Base-by-base conservation (phyloP, 2,888 invertebrate species). In the Artemia sp. region DNA sequence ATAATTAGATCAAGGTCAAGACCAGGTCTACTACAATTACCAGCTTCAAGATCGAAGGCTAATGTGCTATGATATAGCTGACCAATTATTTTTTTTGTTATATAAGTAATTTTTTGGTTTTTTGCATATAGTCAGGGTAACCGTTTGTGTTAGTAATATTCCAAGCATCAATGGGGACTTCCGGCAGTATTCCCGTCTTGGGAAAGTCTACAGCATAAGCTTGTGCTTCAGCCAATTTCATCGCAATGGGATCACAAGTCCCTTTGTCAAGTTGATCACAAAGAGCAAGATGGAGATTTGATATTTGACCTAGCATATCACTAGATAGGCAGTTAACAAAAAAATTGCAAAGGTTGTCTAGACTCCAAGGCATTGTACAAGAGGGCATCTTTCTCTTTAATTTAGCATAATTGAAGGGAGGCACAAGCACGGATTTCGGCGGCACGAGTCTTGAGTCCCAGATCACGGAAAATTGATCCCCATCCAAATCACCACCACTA, bases 401-500 rank as follows among this genome's bases (percentile, higher is more conserved):
- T 8, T 8, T 51, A 12, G 50, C 68, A 19, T 68, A 68, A 19
- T 68, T 51, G 12, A 68, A 51, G 12, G 68, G 51, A 19, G 68
- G 24, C 12, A n/a, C 11, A 19, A 68, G 12, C 51, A 9, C 8
- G 9, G 14, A 50, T 12, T 19, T 12, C n/a, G 52, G 51, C 12
- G 72, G 72, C 19, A 77, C 74, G 51, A 78, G 72, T 8, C 74
- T 73, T n/a, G 72, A 69, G 69, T 77, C 77, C 76, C 77, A 78
- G 51, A 75, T 74, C 1, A 78, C 77, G 66, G 76, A 76, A 72
- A 76, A 79, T 71, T 76, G 76, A 72, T 79, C 78, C 10, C 78
- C 78, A 71, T 79, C 78, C 71, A 79, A 73, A 73, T 79, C 78
- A 8, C 76, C 76, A 8, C 80, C 79, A 6, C 72, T 77, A 51